Conservation (phyloP, 2,888 invertebrate species). For the Merodon equestris region DNA sequence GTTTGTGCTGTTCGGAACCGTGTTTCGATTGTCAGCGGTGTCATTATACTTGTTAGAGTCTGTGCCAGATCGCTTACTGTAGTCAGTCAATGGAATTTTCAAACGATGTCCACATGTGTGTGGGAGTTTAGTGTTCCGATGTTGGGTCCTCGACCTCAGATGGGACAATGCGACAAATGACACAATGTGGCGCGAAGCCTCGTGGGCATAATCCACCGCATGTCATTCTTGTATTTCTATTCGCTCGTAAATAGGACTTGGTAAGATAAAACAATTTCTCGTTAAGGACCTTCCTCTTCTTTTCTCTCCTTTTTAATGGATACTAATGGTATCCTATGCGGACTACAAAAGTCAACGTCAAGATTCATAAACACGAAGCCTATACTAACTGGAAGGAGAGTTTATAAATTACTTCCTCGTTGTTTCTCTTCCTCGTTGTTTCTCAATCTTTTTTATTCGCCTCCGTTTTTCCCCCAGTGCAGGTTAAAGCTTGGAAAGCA, state of each 20-base stretch:
- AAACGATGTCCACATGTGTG: too few relatives aligned
- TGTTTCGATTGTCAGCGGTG: too few relatives aligned
- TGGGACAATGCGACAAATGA: slow-evolving; percentile 42
- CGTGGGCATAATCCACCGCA: slow-evolving; percentile 34
- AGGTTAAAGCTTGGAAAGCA: slow-evolving; percentile 1
- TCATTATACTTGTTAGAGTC: too few relatives aligned
- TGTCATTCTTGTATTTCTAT: slow-evolving; percentile 25
- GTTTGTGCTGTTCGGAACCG: too few relatives aligned
- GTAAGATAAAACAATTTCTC: slow-evolving; percentile 49
- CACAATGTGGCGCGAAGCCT: slow-evolving; percentile 30
- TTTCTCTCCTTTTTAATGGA: slow-evolving; percentile 41
- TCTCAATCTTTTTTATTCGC: slow-evolving; percentile 11
- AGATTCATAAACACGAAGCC: slow-evolving; percentile 19
- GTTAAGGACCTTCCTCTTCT: slow-evolving; percentile 47
- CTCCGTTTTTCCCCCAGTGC: slow-evolving; percentile 8
- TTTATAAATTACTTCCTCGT: slow-evolving; percentile 56
- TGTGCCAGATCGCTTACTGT: too few relatives aligned
- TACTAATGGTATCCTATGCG: slow-evolving; percentile 59
- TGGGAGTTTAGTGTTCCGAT: too few relatives aligned
- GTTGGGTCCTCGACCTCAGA: slow-evolving; percentile 34
- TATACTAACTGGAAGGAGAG: neutral
- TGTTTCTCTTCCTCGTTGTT: slow-evolving; percentile 8
- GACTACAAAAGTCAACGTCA: slow-evolving; percentile 54
- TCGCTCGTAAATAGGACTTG: slow-evolving; percentile 22
- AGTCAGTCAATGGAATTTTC: too few relatives aligned